Percentiles rank a stretch among this genome's conserved stretches.
Evolutionary conservation across 2,888 invertebrate species (phyloP).

Genomic region (Mantis religiosa): DNA sequence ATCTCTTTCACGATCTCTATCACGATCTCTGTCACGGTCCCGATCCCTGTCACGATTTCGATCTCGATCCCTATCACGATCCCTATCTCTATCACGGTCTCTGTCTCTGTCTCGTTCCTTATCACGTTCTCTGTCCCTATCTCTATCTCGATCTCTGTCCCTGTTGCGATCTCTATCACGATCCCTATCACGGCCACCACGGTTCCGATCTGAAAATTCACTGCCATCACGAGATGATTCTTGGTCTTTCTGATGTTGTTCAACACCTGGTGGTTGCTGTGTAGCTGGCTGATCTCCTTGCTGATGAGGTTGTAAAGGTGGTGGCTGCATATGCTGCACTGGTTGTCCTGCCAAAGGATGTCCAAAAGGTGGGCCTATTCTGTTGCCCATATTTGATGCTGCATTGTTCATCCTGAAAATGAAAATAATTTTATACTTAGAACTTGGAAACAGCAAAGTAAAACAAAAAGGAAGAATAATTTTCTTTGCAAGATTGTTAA

Average conservation of each 20-base stretch:
- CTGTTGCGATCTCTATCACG: conserved; percentile 32
- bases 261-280: not conserved
- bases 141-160: conserved; percentile 32
- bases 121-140: conserved; percentile 33
- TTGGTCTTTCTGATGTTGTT: conserved; percentile 12
- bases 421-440: not conserved
- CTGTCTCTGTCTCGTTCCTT: conserved; percentile 30
- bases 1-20: conserved; percentile 39
- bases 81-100: conserved; percentile 15
- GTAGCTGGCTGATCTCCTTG: conserved; percentile 8
- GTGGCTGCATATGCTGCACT: conserved; percentile 4
- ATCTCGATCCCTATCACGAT: conserved; percentile 32
- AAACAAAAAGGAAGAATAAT: no score
- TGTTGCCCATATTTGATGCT: conserved; percentile 48
- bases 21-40: conserved; percentile 37
- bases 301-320: conserved; percentile 1
- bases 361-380: conserved; percentile 40
- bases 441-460: no score
- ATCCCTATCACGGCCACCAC: conserved; percentile 30
- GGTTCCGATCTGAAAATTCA: conserved; percentile 31
- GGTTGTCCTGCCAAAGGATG: conserved; percentile 7
- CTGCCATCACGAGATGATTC: conserved; percentile 18
- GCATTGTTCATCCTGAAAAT: conserved; percentile 45
- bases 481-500: no score
- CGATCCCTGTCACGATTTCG: conserved; percentile 30